Base-by-base conservation (phyloP, 92 coral and sea anemone genomes). In the Zoanthus gigantus region DNA sequence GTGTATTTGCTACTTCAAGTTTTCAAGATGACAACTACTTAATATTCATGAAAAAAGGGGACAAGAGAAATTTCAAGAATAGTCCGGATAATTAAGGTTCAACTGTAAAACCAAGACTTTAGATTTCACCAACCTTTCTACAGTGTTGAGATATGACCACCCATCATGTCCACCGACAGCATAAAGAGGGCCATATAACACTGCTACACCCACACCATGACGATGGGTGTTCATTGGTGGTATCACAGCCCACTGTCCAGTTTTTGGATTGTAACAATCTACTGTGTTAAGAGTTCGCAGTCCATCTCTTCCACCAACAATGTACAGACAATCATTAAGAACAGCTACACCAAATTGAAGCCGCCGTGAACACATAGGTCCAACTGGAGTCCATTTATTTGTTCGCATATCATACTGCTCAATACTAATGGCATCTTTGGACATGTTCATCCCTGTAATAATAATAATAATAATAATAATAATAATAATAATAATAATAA, bases 81-180 rank as follows among this genome's bases (percentile, higher is more conserved):
- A 17, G 29, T 65, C 2, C 71, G 23, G 32, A 3, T 4, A 6
- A 17, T 17, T n/a, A 65, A 61, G 13, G 17, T 13, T 32, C 9
- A 65, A 7, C n/a, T 0, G 23, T 23, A 50, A 58, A 37, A 37
- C 42, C 42, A 37, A 37, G 42, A 37, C 42, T 37, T 37, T 37
- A 4, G 42, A 37, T 84, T 74, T 28, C 84, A 79, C 53, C n/a
- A 34, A 92, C 99, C 99, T 93, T 86, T 97, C 99, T 15, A 97
- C 99, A 14, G 99, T 92, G 60, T 94, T 97, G 53, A 97, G 92
- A 88, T 97, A 97, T 0, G 99, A 97, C 99, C 99, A 97, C 0
- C 99, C 99, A 95, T 97, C 99, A 88, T 97, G 99, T 34, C 99
- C 99, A 17, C 99, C 99, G 7, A 97, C 98, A 37, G 99, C 99